phyloP scores from a whole-genome alignment of 2,888 invertebrate species.

The Hirtodrosophila duncani region DNA sequence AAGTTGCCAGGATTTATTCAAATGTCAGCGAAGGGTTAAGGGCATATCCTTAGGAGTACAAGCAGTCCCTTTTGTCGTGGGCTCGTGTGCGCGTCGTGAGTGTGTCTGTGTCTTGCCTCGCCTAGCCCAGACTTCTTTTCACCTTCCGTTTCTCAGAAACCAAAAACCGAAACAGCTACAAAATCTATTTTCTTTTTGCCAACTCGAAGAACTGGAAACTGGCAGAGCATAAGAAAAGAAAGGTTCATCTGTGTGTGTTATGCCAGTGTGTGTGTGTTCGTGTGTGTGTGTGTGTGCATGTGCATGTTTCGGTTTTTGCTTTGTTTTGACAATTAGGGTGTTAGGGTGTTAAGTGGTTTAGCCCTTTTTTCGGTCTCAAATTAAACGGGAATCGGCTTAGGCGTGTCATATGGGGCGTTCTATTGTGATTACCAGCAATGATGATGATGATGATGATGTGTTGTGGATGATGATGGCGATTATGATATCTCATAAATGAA shows the following conservation, averaged over 20 bases:
- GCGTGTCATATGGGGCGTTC: constrained; percentile 70
- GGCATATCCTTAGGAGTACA: constrained; percentile 24
- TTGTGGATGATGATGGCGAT: constrained; percentile 27
- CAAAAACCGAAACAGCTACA: too few relatives aligned
- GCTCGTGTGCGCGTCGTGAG: too few relatives aligned
- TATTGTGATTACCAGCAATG: constrained; percentile 59
- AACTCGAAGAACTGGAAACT: too few relatives aligned
- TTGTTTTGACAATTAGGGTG: constrained; percentile 75
- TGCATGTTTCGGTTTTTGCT: constrained; percentile 53
- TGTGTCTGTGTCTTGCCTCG: too few relatives aligned
- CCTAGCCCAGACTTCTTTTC: too few relatives aligned
- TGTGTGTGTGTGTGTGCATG: constrained; percentile 13
- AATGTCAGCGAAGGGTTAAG: constrained; percentile 68
- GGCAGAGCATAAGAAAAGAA: too few relatives aligned
- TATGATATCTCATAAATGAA: constrained; percentile 41
- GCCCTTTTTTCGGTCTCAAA: constrained; percentile 68
- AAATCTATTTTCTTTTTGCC: too few relatives aligned
- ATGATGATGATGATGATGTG: constrained; percentile 21
- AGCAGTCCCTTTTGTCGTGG: too few relatives aligned
- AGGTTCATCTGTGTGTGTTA: constrained; percentile 3
- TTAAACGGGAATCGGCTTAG: constrained; percentile 66
- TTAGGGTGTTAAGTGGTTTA: constrained; percentile 75
- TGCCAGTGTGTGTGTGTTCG: constrained; percentile 3
- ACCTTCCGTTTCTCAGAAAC: too few relatives aligned
- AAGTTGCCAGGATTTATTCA: constrained; percentile 69